Base-by-base conservation (phyloP, 2,888 invertebrate genomes). In the Oscheius sp. region DNA sequence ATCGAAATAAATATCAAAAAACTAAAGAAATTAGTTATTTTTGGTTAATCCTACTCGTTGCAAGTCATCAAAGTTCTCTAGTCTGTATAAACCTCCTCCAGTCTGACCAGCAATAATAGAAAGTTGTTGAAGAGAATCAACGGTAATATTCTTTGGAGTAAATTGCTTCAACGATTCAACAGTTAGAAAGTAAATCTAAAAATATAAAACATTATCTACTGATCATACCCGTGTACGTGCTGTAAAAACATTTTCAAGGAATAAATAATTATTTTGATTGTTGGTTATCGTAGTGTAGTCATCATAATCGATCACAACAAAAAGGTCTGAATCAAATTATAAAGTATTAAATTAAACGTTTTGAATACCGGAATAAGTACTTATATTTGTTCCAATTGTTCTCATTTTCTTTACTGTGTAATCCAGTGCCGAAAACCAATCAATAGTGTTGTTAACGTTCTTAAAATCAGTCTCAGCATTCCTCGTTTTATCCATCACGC, bases 1-100 rank as follows among this genome's bases (percentile, higher is more conserved):
- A 23, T 55, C 23, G 45, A 61, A 61, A n/a, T 61, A 61, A 15
- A 45, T 4, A 6, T 61, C 42, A 15, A 61, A 61, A 45, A 61
- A 61, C 61, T 61, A 34, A 8, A 55, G n/a, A 29, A 23, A 61
- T 27, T 12, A 58, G 2, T 5, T 29, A 29, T 27, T 10, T 29
- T 6, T 12, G n/a, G 2, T 0, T 4, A 23, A 27, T 25, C 15
- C 8, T 6, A 61, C 61, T 45, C 45, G n/a, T 25, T 25, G 25
- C 15, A 61, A 20, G 27, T 61, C 25, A 4, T 25, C n/a, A 42
- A 45, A 61, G 29, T 15, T 27, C 1, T 20, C 15, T 4, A 61
- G 45, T 15, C 61, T 39, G 29, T 45, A 45, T n/a, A 61, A 12
- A 3, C 29, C 31, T 42, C 61, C 61, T 1, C 61, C 61, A 25